phyloP scores from a whole-genome alignment of 2,888 invertebrate species.

The Hetaerina titia region DNA sequence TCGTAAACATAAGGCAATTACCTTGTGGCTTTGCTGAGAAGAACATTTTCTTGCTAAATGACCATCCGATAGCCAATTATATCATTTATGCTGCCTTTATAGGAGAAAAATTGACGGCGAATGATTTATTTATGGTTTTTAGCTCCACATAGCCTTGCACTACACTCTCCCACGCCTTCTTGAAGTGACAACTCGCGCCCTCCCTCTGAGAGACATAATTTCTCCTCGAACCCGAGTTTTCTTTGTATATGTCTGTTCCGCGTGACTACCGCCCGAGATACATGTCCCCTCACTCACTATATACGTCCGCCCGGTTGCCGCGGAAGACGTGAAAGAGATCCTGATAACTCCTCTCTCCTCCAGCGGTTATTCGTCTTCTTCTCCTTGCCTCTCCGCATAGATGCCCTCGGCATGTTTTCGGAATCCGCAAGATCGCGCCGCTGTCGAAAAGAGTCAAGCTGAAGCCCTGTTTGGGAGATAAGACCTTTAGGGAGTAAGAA shows the following conservation, averaged over 20 bases:
- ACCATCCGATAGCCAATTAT: too few relatives aligned
- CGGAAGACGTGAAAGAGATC: background rate
- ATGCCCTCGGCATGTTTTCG: slow-evolving; percentile 4
- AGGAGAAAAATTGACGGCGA: too few relatives aligned
- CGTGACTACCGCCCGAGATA: background rate
- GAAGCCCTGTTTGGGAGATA: background rate
- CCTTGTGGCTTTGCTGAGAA: too few relatives aligned
- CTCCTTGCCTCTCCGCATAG: background rate
- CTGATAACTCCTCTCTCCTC: background rate
- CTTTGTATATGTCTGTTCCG: background rate
- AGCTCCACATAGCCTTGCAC: background rate
- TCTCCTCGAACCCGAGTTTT: background rate
- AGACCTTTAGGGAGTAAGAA: slow-evolving; percentile 5
- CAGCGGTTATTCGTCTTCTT: slow-evolving; percentile 23
- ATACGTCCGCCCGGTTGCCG: background rate
- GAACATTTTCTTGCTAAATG: too few relatives aligned
- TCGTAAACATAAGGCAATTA: too few relatives aligned
- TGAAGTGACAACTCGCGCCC: background rate
- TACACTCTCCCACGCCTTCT: background rate
- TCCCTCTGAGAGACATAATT: background rate
- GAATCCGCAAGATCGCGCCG: slow-evolving; percentile 43
- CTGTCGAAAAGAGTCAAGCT: slow-evolving; percentile 17
- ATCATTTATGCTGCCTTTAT: too few relatives aligned
- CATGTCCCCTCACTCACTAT: background rate
- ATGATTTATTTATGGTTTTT: too few relatives aligned